phyloP scores from a whole-genome alignment of 2,113 vertebrate species.

The Perccottus glenii region DNA sequence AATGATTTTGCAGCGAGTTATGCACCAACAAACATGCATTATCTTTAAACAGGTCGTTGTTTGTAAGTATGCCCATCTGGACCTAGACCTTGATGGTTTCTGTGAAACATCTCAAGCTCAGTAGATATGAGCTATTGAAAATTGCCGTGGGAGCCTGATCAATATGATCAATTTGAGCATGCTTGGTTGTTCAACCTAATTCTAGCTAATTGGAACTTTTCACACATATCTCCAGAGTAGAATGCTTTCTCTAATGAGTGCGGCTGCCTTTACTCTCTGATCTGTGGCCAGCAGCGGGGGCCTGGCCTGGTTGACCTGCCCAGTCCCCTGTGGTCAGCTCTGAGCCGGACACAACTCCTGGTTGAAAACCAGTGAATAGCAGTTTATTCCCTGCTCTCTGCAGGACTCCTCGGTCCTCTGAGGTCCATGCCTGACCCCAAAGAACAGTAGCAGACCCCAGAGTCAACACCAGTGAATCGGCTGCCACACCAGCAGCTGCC shows the following conservation, averaged over 20 bases:
- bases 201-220: slow-evolving; percentile 78
- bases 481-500: slow-evolving; percentile 47
- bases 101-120: slow-evolving; percentile 13
- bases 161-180: slow-evolving; percentile 60
- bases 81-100: slow-evolving; percentile 21
- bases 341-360: slow-evolving; percentile 55
- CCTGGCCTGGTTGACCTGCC: slow-evolving; percentile 61
- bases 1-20: no score
- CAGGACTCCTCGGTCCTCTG: slow-evolving; percentile 48
- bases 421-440: slow-evolving; percentile 58
- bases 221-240: slow-evolving; percentile 61
- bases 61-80: slow-evolving; percentile 33
- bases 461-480: slow-evolving; percentile 58
- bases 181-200: slow-evolving; percentile 56
- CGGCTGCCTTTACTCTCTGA: slow-evolving; percentile 51
- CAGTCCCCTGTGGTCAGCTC: slow-evolving; percentile 49
- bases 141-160: slow-evolving; percentile 49
- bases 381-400: slow-evolving; percentile 67
- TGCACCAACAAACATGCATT: no score
- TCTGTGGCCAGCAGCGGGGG: slow-evolving; percentile 62
- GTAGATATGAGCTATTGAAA: slow-evolving; percentile 44
- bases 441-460: slow-evolving; percentile 37
- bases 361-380: slow-evolving; percentile 54
- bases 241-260: slow-evolving; percentile 65
- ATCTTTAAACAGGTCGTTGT: neutral